phyloP scores from a whole-genome alignment of 2,888 invertebrate species.

The Dilophus febrilis region DNA sequence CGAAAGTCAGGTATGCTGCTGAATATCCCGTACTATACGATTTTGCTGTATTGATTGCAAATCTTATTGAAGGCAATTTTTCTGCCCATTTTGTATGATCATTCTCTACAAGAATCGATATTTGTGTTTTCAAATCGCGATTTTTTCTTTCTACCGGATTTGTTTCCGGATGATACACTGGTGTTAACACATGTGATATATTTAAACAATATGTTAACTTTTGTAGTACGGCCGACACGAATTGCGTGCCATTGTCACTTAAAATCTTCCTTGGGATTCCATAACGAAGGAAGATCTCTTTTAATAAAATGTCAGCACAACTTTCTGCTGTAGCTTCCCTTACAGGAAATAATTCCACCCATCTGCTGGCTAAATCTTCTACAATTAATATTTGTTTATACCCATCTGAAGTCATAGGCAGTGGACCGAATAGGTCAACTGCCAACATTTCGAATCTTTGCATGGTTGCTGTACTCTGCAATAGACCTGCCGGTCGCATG shows the following conservation, averaged over 20 bases:
- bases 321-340: constrained; percentile 11
- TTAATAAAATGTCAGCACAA: constrained; percentile 10
- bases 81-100: constrained; percentile 17
- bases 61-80: constrained; percentile 19
- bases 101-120: constrained; percentile 16
- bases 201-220: constrained; percentile 11
- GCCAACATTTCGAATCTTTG: constrained; percentile 10
- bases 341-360: constrained; percentile 16
- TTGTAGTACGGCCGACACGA: constrained; percentile 20
- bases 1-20: constrained; percentile 21
- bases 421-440: constrained; percentile 18
- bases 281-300: constrained; percentile 16
- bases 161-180: constrained; percentile 16
- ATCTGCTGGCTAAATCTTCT: constrained; percentile 13
- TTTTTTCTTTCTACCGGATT: constrained; percentile 22
- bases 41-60: constrained; percentile 21
- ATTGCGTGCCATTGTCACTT: constrained; percentile 21
- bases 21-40: constrained; percentile 17
- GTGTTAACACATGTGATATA: constrained; percentile 14
- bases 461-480: constrained; percentile 16
- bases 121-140: constrained; percentile 19
- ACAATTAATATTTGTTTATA: constrained; percentile 15
- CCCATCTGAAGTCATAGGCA: constrained; percentile 10
- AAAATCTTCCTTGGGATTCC: constrained; percentile 12
- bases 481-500: constrained; percentile 18